Conservation (phyloP, 2,113 vertebrate species). For the Diphyllodes magnificus region DNA sequence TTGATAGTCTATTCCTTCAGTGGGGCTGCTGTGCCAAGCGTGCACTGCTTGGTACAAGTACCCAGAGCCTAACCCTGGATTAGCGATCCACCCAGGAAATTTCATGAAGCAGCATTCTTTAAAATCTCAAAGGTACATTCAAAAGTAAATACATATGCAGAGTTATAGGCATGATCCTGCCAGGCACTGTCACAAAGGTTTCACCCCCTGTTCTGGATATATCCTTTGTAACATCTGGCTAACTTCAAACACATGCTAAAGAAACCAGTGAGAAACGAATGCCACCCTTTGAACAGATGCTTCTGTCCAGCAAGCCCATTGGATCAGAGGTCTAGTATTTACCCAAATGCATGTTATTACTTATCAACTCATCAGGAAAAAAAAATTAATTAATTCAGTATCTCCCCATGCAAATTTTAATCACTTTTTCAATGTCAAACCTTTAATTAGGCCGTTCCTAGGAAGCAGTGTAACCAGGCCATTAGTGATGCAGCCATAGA, state of each 20-base stretch:
- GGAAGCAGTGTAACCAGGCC: neutral
- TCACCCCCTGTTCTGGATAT: neutral
- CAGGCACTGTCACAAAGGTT: neutral
- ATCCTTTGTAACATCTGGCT: neutral
- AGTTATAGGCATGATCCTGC: neutral
- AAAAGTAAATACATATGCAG: neutral
- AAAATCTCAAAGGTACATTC: neutral
- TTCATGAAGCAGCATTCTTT: neutral
- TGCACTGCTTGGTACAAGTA: neutral
- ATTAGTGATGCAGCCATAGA: conserved; percentile 24
- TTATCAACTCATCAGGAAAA: neutral
- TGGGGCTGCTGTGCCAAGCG: rapidly evolving
- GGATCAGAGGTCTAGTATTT: neutral
- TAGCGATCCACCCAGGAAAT: neutral
- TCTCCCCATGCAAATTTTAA: neutral
- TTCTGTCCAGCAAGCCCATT: neutral
- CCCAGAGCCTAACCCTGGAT: neutral
- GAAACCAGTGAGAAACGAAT: neutral
- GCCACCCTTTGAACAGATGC: neutral
- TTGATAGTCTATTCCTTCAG: neutral
- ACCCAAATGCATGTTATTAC: neutral
- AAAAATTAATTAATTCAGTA: neutral
- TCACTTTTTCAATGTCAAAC: conserved; percentile 22
- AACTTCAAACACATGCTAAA: neutral
- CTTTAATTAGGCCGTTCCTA: neutral